A percentile compares a stretch with the other conserved stretches of the same genome.
phyloP scores from a whole-genome alignment of 2,113 vertebrate genomes.

The Vulpes lagopus region DNA sequence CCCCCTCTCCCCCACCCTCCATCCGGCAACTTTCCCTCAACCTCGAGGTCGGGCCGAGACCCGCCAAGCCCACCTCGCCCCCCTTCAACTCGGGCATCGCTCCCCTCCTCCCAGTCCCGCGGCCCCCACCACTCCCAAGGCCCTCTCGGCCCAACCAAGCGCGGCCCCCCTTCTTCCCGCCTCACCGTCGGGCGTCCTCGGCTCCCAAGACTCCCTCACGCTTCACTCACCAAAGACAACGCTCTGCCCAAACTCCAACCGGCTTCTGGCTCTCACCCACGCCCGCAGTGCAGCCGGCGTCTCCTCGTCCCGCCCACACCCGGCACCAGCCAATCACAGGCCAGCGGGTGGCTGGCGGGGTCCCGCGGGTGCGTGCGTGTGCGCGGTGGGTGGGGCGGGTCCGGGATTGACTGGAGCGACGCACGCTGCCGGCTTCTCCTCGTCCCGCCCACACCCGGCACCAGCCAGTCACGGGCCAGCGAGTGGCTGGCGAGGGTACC shows the following conservation, averaged over 20 bases:
- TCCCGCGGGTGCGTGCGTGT: background rate
- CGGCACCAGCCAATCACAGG: background rate
- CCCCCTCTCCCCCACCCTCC: background rate
- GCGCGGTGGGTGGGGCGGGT: background rate
- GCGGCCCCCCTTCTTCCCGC: background rate
- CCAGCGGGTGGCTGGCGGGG: accelerated
- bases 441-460: accelerated
- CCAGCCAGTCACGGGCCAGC: conserved; percentile 16
- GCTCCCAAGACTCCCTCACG: accelerated
- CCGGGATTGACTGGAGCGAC: conserved; percentile 10
- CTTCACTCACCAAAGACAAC: accelerated
- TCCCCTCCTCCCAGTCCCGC: too few relatives aligned
- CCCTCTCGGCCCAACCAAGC: too few relatives aligned
- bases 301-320: background rate
- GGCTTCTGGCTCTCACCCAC: accelerated
- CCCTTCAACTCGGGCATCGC: background rate
- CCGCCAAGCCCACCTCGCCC: background rate
- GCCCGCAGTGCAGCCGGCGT: accelerated
- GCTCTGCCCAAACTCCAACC: accelerated
- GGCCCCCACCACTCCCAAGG: background rate
- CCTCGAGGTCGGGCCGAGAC: background rate
- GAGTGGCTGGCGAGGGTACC: accelerated
- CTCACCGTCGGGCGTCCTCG: accelerated
- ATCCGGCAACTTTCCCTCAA: too few relatives aligned
- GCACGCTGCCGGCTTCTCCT: background rate